Conservation (phyloP, 2,797 vertebrate species). For the Novumbra hubbsi region DNA sequence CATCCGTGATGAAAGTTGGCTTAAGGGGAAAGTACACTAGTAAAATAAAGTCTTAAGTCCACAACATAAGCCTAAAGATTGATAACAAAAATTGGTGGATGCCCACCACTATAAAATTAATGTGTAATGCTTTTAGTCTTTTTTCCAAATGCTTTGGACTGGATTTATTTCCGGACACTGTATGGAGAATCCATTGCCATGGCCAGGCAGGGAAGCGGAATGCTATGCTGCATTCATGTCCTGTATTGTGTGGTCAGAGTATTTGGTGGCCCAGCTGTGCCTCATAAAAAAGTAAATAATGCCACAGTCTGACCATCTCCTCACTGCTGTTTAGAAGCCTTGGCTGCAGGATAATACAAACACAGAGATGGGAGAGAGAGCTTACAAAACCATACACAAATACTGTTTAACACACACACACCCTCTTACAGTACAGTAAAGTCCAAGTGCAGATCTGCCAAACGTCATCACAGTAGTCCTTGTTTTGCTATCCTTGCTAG, state of each 20-base stretch:
- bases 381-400: neutral
- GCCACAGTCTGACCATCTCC: neutral
- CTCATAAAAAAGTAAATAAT: neutral
- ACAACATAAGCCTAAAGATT: too few species aligned
- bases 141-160: neutral
- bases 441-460: too few species aligned
- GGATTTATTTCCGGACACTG: neutral
- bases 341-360: neutral
- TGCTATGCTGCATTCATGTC: neutral
- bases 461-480: too few species aligned
- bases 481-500: too few species aligned
- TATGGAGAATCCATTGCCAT: neutral
- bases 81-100: neutral
- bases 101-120: neutral
- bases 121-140: neutral
- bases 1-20: too few species aligned
- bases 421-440: neutral
- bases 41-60: too few species aligned
- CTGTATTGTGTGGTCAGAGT: neutral
- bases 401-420: neutral
- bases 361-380: neutral
- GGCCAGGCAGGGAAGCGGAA: neutral
- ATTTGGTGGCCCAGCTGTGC: neutral
- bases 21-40: too few species aligned
- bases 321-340: neutral